These are phyloP conservation scores for Sceloporus tristichus DNA, from an alignment of 2,113 vertebrate genomes.

Conservation along the genomic window DNA sequence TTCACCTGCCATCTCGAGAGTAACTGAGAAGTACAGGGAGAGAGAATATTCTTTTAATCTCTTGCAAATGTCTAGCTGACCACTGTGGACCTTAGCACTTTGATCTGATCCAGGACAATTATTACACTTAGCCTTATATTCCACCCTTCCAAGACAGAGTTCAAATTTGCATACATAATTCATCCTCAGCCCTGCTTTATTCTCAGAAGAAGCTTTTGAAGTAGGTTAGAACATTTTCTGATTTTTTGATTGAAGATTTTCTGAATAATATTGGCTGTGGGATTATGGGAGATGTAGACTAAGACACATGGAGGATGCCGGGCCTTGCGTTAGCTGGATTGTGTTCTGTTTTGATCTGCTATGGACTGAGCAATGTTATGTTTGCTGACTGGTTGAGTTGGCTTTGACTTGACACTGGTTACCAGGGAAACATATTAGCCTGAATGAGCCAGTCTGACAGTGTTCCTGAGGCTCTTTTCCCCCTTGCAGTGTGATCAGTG, in stretches of 20 bases:
- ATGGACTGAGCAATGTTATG: neutral
- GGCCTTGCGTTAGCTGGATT: no score
- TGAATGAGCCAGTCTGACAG: no score
- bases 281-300: no score
- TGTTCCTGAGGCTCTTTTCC: neutral
- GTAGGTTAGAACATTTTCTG: neutral
- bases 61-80: no score
- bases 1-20: no score
- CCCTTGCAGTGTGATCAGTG: slow-evolving; percentile 88
- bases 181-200: neutral
- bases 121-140: neutral
- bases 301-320: no score
- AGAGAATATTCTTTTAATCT: no score
- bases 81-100: no score
- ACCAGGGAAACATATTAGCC: no score
- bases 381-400: neutral
- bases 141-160: neutral
- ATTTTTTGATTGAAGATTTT: neutral
- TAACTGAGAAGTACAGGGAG: no score
- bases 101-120: no score
- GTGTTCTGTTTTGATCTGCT: neutral
- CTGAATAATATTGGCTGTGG: no score
- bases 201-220: neutral
- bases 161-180: neutral
- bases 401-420: neutral